Percentiles rank a stretch among this genome's conserved stretches.
Evolutionary conservation across 2,113 vertebrate species (phyloP).

Genomic region (Aegithalos caudatus): DNA sequence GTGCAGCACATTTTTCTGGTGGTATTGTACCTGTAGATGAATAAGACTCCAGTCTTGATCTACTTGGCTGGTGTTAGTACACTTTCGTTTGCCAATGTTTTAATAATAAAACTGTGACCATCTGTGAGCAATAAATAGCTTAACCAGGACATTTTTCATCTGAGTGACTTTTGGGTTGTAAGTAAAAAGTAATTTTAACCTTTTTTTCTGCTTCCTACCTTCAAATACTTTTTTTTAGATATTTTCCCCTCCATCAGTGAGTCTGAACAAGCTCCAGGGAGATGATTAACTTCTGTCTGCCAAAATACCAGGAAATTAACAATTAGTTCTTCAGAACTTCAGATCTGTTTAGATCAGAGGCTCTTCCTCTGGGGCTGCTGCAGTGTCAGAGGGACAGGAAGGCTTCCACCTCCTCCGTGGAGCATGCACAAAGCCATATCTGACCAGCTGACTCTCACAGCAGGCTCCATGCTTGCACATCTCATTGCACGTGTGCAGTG

Average conservation of each 20-base stretch:
- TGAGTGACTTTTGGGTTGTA: neutral
- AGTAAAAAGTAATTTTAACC: neutral
- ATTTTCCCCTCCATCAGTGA: neutral
- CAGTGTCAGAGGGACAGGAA: neutral
- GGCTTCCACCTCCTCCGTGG: fast-evolving
- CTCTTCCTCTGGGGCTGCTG: neutral
- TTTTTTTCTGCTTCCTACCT: neutral
- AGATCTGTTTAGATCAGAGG: neutral
- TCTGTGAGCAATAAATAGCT: neutral
- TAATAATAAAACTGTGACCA: neutral
- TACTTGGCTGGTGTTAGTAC: neutral
- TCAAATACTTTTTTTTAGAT: neutral
- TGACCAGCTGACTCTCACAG: fast-evolving
- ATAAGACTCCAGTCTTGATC: neutral
- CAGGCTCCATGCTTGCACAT: neutral
- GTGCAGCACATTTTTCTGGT: neutral
- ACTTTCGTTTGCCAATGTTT: neutral
- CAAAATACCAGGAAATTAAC: neutral
- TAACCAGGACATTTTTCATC: neutral
- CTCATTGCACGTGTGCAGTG: fast-evolving
- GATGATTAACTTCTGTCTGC: neutral
- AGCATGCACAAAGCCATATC: neutral
- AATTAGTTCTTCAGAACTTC: neutral
- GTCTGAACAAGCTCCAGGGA: neutral
- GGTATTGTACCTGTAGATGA: neutral